Percentiles rank a stretch among this genome's conserved stretches.
These are phyloP conservation scores for Patiria pectinifera DNA, from an alignment of 53 echinoderm and acorn worm species.

Conservation along the genomic window DNA sequence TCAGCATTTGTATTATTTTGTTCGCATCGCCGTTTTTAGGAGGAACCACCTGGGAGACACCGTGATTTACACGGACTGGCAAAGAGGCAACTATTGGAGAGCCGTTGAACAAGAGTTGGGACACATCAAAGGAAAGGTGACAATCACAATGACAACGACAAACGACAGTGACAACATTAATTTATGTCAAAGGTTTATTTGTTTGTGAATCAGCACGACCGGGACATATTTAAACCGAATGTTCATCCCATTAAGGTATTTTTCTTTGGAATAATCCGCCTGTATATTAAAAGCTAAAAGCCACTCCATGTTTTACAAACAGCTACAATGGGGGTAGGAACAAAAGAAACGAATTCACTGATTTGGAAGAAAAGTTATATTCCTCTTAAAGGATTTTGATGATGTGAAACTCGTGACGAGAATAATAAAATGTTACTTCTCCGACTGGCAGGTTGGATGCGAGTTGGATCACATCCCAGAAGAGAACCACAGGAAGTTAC, in stretches of 20 bases:
- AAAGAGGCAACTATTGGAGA: conserved; percentile 85
- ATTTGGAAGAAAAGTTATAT: no score
- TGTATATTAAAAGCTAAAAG: no score
- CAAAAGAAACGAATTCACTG: no score
- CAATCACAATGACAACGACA: background rate
- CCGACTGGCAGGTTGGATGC: conserved; percentile 35
- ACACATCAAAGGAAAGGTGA: conserved; percentile 73
- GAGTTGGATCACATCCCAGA: conserved; percentile 75
- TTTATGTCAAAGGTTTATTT: background rate
- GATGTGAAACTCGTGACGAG: background rate
- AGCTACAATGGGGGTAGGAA: no score
- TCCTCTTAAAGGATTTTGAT: no score
- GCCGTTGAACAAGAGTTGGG: conserved; percentile 78
- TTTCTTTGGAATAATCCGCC: no score
- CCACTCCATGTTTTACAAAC: no score
- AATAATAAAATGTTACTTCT: background rate
- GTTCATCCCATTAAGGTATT: no score
- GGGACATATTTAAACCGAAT: no score
- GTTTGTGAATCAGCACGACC: background rate
- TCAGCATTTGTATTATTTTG: background rate
- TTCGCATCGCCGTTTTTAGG: conserved; percentile 46
- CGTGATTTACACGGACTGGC: conserved; percentile 90
- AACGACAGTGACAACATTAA: background rate
- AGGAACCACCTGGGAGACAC: conserved; percentile 78
- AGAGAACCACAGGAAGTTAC: conserved; percentile 69